Percentiles rank a stretch among this genome's conserved stretches.
Evolutionary conservation across 2,113 vertebrate species (phyloP).

Genomic region (Ammodramus savannarum): DNA sequence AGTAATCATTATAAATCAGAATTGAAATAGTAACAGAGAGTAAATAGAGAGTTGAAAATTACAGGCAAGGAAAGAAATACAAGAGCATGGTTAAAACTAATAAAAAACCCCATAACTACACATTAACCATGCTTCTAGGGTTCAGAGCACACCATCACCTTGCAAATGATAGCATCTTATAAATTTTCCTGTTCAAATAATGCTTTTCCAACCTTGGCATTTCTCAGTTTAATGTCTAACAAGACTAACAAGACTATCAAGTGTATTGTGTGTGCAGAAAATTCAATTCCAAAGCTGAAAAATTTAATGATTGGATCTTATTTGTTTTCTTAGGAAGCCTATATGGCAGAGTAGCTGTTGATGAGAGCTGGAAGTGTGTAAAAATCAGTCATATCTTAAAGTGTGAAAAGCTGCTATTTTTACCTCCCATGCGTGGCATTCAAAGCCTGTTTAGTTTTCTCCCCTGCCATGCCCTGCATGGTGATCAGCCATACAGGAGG

Average conservation of each 20-base stretch:
- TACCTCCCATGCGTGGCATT: not conserved
- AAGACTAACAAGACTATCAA: not conserved
- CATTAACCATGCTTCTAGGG: not conserved
- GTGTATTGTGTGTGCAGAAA: accelerated
- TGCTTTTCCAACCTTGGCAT: not conserved
- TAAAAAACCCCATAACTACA: not conserved
- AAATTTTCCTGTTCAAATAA: not conserved
- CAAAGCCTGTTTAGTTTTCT: not conserved
- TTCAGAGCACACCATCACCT: not conserved
- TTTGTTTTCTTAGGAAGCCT: not conserved
- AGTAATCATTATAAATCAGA: not conserved
- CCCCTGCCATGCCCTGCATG: not conserved
- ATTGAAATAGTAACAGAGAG: not conserved
- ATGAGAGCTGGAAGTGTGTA: not conserved
- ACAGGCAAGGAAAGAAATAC: not conserved
- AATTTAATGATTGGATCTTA: not conserved
- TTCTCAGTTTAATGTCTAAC: not conserved
- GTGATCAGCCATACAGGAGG: not conserved
- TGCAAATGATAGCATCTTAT: not conserved
- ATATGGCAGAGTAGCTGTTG: not conserved
- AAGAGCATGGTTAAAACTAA: not conserved
- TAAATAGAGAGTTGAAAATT: not conserved
- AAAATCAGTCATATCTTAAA: not conserved
- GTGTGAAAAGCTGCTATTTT: not conserved
- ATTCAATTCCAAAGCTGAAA: not conserved